Conservation (phyloP, 2,113 vertebrate genomes). For the Potamarius usumacintae region DNA sequence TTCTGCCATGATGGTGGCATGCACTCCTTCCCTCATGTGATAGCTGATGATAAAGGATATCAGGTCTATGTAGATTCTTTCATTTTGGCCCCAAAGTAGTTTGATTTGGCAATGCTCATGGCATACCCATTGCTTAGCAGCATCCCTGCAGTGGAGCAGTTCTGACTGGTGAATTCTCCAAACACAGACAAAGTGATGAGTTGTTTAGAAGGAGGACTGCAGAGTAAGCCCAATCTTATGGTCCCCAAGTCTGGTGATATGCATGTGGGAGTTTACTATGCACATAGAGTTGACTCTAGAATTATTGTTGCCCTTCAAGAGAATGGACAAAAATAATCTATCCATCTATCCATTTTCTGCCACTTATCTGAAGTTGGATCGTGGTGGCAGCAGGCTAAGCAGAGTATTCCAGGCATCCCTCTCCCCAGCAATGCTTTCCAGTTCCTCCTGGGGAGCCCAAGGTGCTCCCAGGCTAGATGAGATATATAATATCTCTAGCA, state of each 20-base stretch:
- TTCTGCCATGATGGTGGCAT: slow-evolving; percentile 21
- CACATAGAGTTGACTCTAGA: not conserved
- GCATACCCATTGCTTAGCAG: slow-evolving; percentile 11
- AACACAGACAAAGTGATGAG: not conserved
- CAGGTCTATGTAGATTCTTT: not conserved
- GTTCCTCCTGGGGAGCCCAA: no score
- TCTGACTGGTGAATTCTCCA: not conserved
- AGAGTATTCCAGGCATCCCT: no score
- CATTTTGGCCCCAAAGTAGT: not conserved
- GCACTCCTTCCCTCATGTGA: slow-evolving; percentile 19
- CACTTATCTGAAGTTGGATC: no score
- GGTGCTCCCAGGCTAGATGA: no score
- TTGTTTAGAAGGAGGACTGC: not conserved
- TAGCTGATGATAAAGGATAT: not conserved
- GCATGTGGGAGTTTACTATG: not conserved
- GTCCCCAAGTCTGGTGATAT: not conserved
- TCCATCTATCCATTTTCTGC: no score
- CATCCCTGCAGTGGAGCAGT: slow-evolving; percentile 4
- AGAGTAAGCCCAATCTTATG: not conserved
- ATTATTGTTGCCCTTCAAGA: not conserved
- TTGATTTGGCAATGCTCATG: slow-evolving; percentile 33
- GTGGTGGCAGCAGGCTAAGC: no score
- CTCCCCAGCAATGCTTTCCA: no score
- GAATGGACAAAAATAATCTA: no score
- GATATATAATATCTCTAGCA: no score